phyloP scores from a whole-genome alignment of 1,140 invertebrate species.

The Caenorhabditis latens region DNA sequence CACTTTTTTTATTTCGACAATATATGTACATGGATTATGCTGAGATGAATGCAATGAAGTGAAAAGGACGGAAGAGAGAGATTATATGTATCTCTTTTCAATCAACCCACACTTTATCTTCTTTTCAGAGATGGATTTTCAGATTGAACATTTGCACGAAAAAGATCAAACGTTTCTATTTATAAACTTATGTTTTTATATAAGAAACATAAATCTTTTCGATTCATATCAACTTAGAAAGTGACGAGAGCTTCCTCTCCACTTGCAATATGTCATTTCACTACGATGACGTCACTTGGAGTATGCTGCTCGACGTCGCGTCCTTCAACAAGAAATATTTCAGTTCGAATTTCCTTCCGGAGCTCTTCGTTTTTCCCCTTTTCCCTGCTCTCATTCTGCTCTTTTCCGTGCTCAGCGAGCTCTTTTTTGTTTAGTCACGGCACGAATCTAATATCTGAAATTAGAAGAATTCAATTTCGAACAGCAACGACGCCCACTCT shows the following conservation, averaged over 20 bases:
- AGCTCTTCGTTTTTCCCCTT: background rate
- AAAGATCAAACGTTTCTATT: background rate
- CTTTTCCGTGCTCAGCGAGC: background rate
- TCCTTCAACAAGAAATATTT: conserved; percentile 27
- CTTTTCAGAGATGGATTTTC: background rate
- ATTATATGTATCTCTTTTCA: too few relatives aligned
- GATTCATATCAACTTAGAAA: conserved; percentile 20
- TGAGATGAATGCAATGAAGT: too few relatives aligned
- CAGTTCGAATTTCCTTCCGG: conserved; percentile 46
- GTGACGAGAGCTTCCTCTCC: background rate
- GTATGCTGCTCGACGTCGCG: background rate
- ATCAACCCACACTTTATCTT: too few relatives aligned
- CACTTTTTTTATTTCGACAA: too few relatives aligned
- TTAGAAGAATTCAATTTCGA: too few relatives aligned
- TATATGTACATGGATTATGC: too few relatives aligned
- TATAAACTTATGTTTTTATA: background rate
- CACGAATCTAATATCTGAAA: too few relatives aligned
- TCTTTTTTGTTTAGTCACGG: too few relatives aligned
- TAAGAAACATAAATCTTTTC: background rate
- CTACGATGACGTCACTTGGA: conserved; percentile 24
- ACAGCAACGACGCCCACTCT: too few relatives aligned
- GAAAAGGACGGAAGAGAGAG: too few relatives aligned
- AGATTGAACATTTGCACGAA: background rate
- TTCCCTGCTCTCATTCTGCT: background rate
- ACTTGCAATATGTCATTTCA: conserved; percentile 43